Base-by-base conservation (phyloP, 2,113 vertebrate species). In the Alethe diademata region DNA sequence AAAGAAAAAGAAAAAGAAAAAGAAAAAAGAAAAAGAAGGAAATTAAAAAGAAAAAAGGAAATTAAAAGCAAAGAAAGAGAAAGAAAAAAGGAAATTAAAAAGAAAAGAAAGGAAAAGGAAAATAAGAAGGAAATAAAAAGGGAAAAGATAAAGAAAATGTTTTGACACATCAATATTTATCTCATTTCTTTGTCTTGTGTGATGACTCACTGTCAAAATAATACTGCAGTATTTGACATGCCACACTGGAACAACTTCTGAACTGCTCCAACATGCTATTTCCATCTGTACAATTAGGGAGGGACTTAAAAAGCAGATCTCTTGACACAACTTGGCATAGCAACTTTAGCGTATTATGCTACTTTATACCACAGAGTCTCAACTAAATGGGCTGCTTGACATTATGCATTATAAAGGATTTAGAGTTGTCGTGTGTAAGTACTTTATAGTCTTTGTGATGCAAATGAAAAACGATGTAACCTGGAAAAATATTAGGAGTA, bases 141-240 rank as follows among this genome's bases (percentile, higher is more conserved):
- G 5, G 16, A 42, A 65, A 18, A 14, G 14, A 17, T 2, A 13
- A 2, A 15, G 12, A 67, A 69, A 57, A 35, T 29, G 43, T 54
- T 42, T 40, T 91, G 81, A 47, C 45, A 57, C 36, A 25, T 86
- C 73, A 84, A 78, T 91, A 94, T 95, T 96, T 96, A 83, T 69
- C 86, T 93, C 53, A 62, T 60, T 69, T 86, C 58, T 38, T 91
- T 85, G 79, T 93, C 90, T 94, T 89, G 65, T 51, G 20, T 84
- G 89, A 90, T 94, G 86, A 86, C 70, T 96, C n/a, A 42, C 83
- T n/a, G 42, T 94, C 93, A 89, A 96, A 96, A 96, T 47, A 96
- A 73, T 74, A 75, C 83, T 42, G 79, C 76, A 35, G 67, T 81
- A 87, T 75, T 91, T 94, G 95, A 95, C 73, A 42, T 75, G 83